phyloP scores from a whole-genome alignment of 2,888 invertebrate genomes.

The Electrophaes corylata region DNA sequence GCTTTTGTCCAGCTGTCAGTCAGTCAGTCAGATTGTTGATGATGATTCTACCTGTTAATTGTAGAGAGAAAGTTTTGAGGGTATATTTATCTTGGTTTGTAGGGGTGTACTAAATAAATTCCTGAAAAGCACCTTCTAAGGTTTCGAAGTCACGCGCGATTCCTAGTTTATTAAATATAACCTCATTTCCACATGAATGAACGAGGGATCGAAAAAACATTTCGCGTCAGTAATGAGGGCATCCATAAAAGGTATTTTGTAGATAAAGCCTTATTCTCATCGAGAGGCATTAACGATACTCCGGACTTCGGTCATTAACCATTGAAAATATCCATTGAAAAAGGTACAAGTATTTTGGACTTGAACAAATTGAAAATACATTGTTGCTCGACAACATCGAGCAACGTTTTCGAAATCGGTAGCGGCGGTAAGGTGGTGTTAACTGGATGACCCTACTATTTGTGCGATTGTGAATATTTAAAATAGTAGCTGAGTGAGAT shows the following conservation, averaged over 20 bases:
- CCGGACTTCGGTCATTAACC: constrained; percentile 47
- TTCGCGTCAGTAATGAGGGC: constrained; percentile 39
- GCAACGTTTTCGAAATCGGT: constrained; percentile 52
- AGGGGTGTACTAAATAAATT: no score
- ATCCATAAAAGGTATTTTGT: constrained; percentile 37
- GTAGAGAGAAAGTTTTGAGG: no score
- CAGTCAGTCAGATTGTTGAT: no score
- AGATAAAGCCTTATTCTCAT: constrained; percentile 36
- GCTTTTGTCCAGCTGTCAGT: no score
- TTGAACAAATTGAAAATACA: constrained; percentile 52
- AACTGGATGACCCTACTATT: constrained; percentile 38
- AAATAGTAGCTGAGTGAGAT: background rate
- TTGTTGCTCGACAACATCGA: constrained; percentile 49
- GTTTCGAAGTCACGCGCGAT: no score
- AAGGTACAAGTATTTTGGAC: constrained; percentile 35
- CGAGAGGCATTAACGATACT: constrained; percentile 37
- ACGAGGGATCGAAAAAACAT: constrained; percentile 35
- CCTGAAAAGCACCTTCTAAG: no score
- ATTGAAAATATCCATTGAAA: constrained; percentile 37
- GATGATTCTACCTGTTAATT: no score
- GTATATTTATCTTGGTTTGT: no score
- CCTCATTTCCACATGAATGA: constrained; percentile 7
- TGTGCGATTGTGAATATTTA: background rate
- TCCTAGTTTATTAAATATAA: constrained; percentile 1
- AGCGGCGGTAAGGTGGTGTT: constrained; percentile 32